A percentile compares a stretch with the other conserved stretches of the same genome.
Conservation (phyloP, 2,888 invertebrate species). For the Spodoptera littoralis region DNA sequence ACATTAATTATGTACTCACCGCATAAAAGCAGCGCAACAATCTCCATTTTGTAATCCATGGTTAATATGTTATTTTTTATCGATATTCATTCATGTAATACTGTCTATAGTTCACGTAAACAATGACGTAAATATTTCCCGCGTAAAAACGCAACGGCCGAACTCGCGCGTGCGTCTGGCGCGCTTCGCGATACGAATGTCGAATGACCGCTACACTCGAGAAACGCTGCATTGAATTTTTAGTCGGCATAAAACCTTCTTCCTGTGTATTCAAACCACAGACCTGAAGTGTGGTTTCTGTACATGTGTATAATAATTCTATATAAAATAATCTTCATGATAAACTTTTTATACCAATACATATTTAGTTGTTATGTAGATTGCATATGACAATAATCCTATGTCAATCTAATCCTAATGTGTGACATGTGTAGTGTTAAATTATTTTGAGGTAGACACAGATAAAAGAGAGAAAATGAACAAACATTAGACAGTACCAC, state of each 20-base stretch:
- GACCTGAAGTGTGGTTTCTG: conserved; percentile 13
- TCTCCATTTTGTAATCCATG: conserved; percentile 72
- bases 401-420: no score
- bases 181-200: conserved; percentile 81
- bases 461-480: no score
- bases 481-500: no score
- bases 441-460: no score
- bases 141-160: conserved; percentile 61
- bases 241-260: conserved; percentile 52
- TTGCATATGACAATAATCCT: no score
- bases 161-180: conserved; percentile 78
- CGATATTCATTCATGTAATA: conserved; percentile 53
- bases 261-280: conserved; percentile 34
- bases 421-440: no score
- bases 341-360: no score
- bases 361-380: no score
- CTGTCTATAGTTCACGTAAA: conserved; percentile 62
- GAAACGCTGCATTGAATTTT: conserved; percentile 57
- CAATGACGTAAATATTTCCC: conserved; percentile 64
- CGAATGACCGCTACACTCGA: conserved; percentile 52
- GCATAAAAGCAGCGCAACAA: conserved; percentile 75
- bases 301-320: neutral
- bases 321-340: neutral
- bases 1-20: conserved; percentile 69
- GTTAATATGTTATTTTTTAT: conserved; percentile 49